A percentile compares a stretch with the other conserved stretches of the same genome.
phyloP scores from a whole-genome alignment of 2,888 invertebrate genomes.

The Macaria notata region DNA sequence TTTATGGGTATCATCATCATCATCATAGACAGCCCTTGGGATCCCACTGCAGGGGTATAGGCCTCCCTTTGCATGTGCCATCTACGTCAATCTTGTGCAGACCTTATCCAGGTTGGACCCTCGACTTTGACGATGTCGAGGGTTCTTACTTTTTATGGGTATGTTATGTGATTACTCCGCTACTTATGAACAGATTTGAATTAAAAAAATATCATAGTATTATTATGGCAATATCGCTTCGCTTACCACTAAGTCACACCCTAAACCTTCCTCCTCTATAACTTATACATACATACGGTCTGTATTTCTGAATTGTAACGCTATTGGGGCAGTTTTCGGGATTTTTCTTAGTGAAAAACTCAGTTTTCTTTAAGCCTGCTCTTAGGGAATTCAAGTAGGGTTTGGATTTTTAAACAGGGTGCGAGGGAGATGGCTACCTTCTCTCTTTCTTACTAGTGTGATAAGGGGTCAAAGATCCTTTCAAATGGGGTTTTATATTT shows the following conservation, averaged over 20 bases:
- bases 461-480: not conserved
- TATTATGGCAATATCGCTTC: not conserved
- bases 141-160: too few species aligned
- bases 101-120: too few species aligned
- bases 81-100: too few species aligned
- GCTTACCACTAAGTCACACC: not conserved
- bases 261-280: not conserved
- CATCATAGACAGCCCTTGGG: too few species aligned
- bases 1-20: too few species aligned
- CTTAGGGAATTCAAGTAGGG: not conserved
- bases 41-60: too few species aligned
- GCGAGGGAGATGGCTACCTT: not conserved
- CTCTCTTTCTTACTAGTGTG: not conserved
- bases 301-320: not conserved
- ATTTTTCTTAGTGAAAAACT: not conserved
- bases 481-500: not conserved
- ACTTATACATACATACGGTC: not conserved
- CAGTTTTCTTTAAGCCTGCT: not conserved
- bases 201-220: not conserved
- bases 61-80: too few species aligned
- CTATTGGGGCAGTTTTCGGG: not conserved
- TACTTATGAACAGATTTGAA: too few species aligned
- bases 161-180: too few species aligned
- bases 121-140: too few species aligned
- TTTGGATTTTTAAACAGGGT: conserved; percentile 1